A percentile compares a stretch with the other conserved stretches of the same genome.
These are phyloP conservation scores for Prosopocoilus inquinatus DNA, from an alignment of 2,888 invertebrate genomes.

Conservation along the genomic window DNA sequence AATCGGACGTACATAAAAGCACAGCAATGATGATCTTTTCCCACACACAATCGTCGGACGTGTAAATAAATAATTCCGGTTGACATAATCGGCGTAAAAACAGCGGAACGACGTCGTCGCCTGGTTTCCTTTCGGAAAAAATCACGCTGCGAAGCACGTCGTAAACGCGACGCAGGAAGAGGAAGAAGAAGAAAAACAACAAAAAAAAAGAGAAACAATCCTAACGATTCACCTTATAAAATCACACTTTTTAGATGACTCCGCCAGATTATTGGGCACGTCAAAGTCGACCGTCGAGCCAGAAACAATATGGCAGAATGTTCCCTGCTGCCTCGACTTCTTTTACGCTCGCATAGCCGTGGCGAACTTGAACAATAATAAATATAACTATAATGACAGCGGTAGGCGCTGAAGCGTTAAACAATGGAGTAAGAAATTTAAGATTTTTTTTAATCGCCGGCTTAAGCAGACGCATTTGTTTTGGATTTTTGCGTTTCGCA, in stretches of 20 bases:
- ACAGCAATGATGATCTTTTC: no score
- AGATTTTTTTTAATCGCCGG: neutral
- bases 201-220: neutral
- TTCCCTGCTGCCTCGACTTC: neutral
- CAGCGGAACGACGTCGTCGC: neutral
- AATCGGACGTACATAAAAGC: no score
- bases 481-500: no score
- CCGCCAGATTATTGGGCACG: neutral
- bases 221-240: neutral
- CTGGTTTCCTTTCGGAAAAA: slow-evolving; percentile 1
- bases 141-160: slow-evolving; percentile 1
- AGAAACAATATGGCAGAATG: neutral
- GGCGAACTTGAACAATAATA: slow-evolving; percentile 15
- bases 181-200: no score
- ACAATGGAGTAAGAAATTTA: slow-evolving; percentile 14
- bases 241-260: slow-evolving; percentile 4
- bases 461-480: neutral
- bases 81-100: slow-evolving; percentile 1
- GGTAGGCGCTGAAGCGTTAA: slow-evolving; percentile 19
- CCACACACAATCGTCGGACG: neutral
- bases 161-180: no score
- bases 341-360: slow-evolving; percentile 12
- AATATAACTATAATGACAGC: slow-evolving; percentile 19
- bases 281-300: neutral
- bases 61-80: neutral